phyloP scores from a whole-genome alignment of 2,797 vertebrate species.

The Galagoides demidoff region DNA sequence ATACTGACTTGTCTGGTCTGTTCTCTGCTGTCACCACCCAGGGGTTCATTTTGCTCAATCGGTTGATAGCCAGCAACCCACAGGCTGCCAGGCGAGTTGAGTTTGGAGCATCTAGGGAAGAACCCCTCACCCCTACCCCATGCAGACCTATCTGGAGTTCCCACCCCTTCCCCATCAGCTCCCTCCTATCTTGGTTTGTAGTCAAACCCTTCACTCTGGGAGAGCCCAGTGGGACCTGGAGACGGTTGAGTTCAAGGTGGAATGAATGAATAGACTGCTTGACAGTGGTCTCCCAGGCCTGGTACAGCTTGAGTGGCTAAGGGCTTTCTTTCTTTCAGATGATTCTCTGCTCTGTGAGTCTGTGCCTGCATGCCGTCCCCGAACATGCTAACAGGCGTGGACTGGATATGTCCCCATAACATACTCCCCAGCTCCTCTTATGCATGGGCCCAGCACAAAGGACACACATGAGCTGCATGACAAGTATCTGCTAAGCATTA shows the following conservation, averaged over 20 bases:
- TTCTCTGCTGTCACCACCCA: background rate
- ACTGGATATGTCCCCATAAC: background rate
- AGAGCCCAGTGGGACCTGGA: background rate
- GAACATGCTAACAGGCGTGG: background rate
- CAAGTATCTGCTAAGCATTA: fast-evolving
- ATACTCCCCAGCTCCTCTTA: background rate
- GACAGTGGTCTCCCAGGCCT: constrained; percentile 27
- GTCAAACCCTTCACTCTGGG: constrained; percentile 24
- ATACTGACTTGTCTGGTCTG: background rate
- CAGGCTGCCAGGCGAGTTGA: background rate
- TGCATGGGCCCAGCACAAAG: too few relatives aligned
- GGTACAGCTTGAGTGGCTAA: background rate
- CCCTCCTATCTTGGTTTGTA: constrained; percentile 63
- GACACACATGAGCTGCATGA: background rate
- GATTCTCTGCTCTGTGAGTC: constrained; percentile 42
- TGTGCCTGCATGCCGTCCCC: background rate
- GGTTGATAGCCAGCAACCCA: background rate
- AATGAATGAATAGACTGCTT: constrained; percentile 60
- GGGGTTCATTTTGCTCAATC: background rate
- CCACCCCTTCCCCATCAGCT: background rate
- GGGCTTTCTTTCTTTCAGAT: constrained; percentile 49
- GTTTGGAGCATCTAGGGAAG: background rate
- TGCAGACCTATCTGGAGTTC: background rate
- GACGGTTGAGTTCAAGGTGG: constrained; percentile 23
- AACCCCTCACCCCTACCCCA: background rate